These are phyloP conservation scores for Sturmia bella DNA, from an alignment of 2,888 invertebrate genomes.

Conservation along the genomic window DNA sequence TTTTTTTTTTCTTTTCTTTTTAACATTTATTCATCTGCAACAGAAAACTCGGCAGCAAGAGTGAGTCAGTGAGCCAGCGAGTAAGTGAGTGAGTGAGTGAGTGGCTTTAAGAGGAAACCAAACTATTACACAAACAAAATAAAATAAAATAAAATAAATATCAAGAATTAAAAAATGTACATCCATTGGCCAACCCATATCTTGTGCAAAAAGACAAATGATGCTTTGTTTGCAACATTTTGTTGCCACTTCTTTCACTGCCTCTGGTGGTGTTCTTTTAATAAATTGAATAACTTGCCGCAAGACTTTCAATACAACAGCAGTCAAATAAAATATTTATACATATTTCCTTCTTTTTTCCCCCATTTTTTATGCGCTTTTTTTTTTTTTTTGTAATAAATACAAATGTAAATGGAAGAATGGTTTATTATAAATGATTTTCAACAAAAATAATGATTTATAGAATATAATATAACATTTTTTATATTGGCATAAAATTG, in stretches of 20 bases:
- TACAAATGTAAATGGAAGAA: constrained; percentile 26
- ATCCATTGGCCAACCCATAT: constrained; percentile 49
- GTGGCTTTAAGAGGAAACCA: not conserved
- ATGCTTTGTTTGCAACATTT: constrained; percentile 64
- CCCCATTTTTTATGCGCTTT: not conserved
- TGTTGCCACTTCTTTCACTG: constrained; percentile 50
- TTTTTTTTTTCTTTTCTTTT: constrained; percentile 27
- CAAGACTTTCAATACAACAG: constrained; percentile 61
- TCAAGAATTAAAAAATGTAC: constrained; percentile 9
- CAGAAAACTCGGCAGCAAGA: not conserved
- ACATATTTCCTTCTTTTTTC: not conserved
- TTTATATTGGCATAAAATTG: not conserved
- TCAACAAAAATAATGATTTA: constrained; percentile 35
- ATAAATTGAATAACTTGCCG: constrained; percentile 67
- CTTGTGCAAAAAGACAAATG: constrained; percentile 59
- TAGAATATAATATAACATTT: not conserved
- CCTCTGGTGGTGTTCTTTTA: constrained; percentile 62
- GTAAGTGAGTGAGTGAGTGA: too few species aligned
- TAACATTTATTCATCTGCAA: constrained; percentile 39
- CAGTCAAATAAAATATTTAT: constrained; percentile 62
- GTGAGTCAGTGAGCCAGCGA: too few species aligned
- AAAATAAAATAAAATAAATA: constrained; percentile 17
- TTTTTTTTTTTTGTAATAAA: constrained; percentile 5
- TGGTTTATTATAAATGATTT: constrained; percentile 46
- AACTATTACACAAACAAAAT: constrained; percentile 24